Evolutionary conservation across 1,140 invertebrate genomes (phyloP).

Genomic region (Arctopsyche grandis): DNA sequence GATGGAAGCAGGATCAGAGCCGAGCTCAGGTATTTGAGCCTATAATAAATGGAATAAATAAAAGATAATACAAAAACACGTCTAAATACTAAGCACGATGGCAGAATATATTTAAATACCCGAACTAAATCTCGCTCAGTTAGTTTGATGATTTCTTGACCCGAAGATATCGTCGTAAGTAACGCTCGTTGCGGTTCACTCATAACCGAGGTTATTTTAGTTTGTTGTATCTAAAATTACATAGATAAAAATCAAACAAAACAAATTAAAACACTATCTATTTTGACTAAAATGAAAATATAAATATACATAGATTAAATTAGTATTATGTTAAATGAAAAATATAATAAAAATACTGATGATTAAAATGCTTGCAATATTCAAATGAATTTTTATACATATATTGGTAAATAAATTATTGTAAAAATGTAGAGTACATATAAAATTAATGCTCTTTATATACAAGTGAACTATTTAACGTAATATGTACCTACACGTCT

Average conservation of each 20-base stretch:
- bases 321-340: neutral
- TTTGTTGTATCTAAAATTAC: constrained; percentile 79
- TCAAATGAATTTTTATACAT: neutral
- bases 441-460: no score
- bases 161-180: constrained; percentile 87
- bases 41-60: constrained; percentile 56
- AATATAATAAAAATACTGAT: no score
- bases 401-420: neutral
- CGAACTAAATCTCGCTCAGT: constrained; percentile 84
- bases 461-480: neutral
- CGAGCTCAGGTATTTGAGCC: constrained; percentile 82
- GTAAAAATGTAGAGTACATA: neutral
- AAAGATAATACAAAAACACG: constrained; percentile 30
- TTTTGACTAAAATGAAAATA: neutral
- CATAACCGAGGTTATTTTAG: constrained; percentile 83
- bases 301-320: constrained; percentile 14
- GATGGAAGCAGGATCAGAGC: constrained; percentile 84
- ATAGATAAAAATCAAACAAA: neutral
- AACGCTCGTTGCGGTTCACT: constrained; percentile 92
- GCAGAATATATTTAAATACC: constrained; percentile 55
- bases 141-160: constrained; percentile 85
- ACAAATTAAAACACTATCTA: neutral
- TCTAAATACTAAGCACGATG: no score
- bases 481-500: constrained; percentile 61
- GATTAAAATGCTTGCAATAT: no score